Conservation (phyloP, 2,888 invertebrate species). For the Crocallis elinguaria region DNA sequence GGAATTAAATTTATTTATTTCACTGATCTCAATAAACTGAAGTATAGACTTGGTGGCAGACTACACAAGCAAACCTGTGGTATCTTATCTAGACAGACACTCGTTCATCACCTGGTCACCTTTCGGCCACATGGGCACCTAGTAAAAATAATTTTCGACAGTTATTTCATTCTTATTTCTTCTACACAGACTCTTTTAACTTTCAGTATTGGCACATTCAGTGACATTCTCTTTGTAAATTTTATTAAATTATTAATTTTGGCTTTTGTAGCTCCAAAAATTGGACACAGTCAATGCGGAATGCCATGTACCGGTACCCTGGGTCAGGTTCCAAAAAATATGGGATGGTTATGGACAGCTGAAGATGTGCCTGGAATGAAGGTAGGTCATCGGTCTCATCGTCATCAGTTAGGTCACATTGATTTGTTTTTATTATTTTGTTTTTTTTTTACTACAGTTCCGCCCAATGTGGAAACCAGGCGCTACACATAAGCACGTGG, state of each 20-base stretch:
- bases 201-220: too few species aligned
- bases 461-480: constrained; percentile 78
- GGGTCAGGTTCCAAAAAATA: constrained; percentile 67
- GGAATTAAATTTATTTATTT: too few species aligned
- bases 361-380: constrained; percentile 71
- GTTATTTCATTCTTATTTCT: too few species aligned
- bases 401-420: background rate
- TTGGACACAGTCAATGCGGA: constrained; percentile 72
- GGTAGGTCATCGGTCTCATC: constrained; percentile 47
- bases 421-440: background rate
- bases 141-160: too few species aligned
- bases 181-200: too few species aligned
- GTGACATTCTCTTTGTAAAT: too few species aligned
- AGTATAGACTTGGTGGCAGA: too few species aligned
- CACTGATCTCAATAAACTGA: too few species aligned
- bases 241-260: background rate
- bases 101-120: too few species aligned
- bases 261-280: constrained; percentile 64
- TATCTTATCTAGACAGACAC: too few species aligned
- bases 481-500: constrained; percentile 71
- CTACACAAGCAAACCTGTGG: too few species aligned
- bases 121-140: too few species aligned
- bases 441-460: constrained; percentile 47
- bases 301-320: constrained; percentile 64
- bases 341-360: constrained; percentile 82